Percentiles rank a stretch among this genome's conserved stretches.
Evolutionary conservation across 2,113 vertebrate species (phyloP).

Genomic region (Hemiprocne comata): DNA sequence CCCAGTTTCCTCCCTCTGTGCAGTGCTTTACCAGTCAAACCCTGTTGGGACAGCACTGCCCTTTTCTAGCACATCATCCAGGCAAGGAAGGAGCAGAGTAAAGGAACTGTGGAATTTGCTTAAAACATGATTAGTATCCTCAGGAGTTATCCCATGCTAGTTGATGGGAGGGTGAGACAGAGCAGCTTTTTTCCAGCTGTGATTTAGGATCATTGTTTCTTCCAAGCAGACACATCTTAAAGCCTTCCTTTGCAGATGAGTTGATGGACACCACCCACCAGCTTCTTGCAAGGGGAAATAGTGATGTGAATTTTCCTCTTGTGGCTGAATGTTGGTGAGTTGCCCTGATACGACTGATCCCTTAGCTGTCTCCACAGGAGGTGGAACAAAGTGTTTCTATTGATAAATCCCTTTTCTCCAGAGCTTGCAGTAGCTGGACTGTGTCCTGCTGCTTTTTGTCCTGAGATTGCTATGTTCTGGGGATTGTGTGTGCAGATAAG

Average conservation of each 20-base stretch:
- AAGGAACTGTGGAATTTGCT: neutral
- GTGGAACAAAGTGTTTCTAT: neutral
- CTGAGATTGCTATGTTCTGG: accelerated
- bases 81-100: neutral
- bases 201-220: neutral
- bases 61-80: neutral
- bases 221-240: neutral
- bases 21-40: neutral
- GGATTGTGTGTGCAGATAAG: neutral
- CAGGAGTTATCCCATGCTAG: neutral
- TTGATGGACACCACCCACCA: neutral
- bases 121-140: neutral
- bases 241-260: neutral
- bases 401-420: neutral
- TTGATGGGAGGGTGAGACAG: neutral
- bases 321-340: neutral
- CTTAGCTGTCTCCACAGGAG: neutral
- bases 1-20: neutral
- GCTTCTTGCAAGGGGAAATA: neutral
- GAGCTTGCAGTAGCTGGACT: neutral
- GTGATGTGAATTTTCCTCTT: neutral
- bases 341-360: neutral
- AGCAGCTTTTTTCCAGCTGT: neutral
- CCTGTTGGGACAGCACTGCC: neutral
- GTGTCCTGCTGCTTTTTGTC: neutral